Base-by-base conservation (phyloP, 2,888 invertebrate genomes). In the Luperina testacea region DNA sequence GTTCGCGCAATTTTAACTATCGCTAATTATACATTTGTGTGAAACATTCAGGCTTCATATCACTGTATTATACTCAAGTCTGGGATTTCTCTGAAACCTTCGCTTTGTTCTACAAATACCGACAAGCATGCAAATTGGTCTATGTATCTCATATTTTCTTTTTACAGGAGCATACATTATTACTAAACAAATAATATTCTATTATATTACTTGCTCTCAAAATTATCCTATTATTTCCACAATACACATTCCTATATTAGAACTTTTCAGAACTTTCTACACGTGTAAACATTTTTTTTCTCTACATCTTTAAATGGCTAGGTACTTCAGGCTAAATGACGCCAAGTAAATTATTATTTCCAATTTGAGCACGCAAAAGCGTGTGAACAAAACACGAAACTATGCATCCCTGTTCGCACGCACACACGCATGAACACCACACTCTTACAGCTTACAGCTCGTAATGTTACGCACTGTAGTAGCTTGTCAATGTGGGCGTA, bases 361-460 rank as follows among this genome's bases (percentile, higher is more conserved):
- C 53, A 61, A 69, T 15, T 72, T 38, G 17, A 20, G 42, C 83
- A 77, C 79, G n/a, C 69, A 74, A 42, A 38, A 76, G 13, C 24
- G 51, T 77, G 38, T 67, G 17, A 70, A 68, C n/a, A 63, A 53
- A 27, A 53, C 75, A 68, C 77, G 45, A 76, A 27, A 71, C 53
- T 57, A 61, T 48, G 89, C 89, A 90, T 73, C 81, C 65, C 65
- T 53, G 72, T 83, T 80, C 77, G 90, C 82, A 89, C 75, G 83
- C 71, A 85, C 77, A 82, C 82, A 79, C 75, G 89, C 78, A 81
- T 77, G 83, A 20, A 68, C 83, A 81, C 59, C 53, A 51, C 57
- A 83, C 61, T 78, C 13, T 72, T 61, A 38, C 63, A 74, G 20
- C 57, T 68, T n/a, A n/a, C n/a, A n/a, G n/a, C n/a, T 72, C 27